A percentile compares a stretch with the other conserved stretches of the same genome.
These are phyloP conservation scores for Ephestia elutella DNA, from an alignment of 1,140 invertebrate species.

Conservation along the genomic window DNA sequence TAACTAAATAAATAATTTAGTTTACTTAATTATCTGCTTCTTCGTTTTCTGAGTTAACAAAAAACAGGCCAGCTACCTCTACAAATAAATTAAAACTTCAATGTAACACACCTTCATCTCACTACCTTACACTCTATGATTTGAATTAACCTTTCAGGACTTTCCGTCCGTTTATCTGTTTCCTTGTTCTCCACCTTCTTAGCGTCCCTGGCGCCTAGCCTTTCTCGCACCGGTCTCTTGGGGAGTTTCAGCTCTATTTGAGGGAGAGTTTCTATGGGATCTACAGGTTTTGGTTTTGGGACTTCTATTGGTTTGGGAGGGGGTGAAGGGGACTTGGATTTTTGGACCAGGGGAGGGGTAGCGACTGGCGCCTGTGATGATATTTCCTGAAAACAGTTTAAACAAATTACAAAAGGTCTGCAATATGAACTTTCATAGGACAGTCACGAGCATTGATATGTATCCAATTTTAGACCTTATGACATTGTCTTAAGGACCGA, in stretches of 20 bases:
- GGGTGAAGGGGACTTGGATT: constrained; percentile 20
- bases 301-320: constrained; percentile 19
- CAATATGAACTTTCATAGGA: no score
- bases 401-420: not conserved
- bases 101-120: constrained; percentile 22
- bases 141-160: constrained; percentile 64
- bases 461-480: no score
- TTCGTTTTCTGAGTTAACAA: no score
- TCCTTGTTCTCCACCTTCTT: constrained; percentile 34
- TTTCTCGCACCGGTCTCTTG: constrained; percentile 66
- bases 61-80: no score
- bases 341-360: constrained; percentile 40
- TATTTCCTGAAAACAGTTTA: constrained; percentile 49
- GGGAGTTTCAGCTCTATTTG: constrained; percentile 70
- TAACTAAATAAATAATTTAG: no score
- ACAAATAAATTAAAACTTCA: not conserved
- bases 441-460: no score
- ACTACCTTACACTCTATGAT: constrained; percentile 58
- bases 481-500: no score
- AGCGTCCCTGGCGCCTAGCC: constrained; percentile 45
- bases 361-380: constrained; percentile 37
- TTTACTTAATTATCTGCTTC: no score
- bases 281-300: constrained; percentile 24
- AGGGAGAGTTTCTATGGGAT: constrained; percentile 45
- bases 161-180: constrained; percentile 19